Conservation (phyloP, 2,113 vertebrate species). For the Rhegmatorhina hoffmannsi region DNA sequence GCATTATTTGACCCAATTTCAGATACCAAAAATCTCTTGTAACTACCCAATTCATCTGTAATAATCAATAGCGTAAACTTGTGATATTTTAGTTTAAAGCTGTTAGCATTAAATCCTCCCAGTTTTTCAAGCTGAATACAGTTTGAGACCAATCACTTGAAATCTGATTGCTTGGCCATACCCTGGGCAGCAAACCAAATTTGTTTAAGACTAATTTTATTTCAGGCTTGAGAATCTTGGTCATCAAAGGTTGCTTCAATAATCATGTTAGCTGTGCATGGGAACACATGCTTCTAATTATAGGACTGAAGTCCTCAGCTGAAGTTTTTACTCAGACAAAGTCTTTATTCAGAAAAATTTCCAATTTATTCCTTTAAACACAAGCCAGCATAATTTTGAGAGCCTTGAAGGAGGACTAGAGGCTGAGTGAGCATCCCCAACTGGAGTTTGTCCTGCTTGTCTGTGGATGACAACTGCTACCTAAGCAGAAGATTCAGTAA, state of each 20-base stretch:
- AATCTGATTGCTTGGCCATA: slow-evolving; percentile 30
- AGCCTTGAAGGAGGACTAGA: neutral
- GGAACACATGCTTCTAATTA: slow-evolving; percentile 16
- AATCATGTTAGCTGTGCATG: neutral
- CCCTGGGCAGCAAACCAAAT: neutral
- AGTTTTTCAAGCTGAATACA: slow-evolving; percentile 31
- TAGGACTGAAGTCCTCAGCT: neutral
- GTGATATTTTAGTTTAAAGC: neutral
- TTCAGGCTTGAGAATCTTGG: slow-evolving; percentile 28
- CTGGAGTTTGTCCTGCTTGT: neutral
- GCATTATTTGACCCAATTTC: neutral
- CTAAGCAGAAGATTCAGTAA: neutral
- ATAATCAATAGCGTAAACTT: neutral
- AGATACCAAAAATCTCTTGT: neutral
- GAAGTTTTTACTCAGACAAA: neutral
- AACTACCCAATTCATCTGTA: neutral
- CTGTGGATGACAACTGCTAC: neutral
- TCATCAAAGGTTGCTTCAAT: slow-evolving; percentile 35
- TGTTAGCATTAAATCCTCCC: slow-evolving; percentile 4
- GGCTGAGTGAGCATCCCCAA: neutral
- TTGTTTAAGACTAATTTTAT: slow-evolving; percentile 46
- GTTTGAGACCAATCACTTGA: slow-evolving; percentile 6
- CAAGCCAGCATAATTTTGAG: neutral
- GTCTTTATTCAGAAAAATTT: slow-evolving; percentile 1
- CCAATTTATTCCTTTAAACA: neutral